Conservation (phyloP, 2,113 vertebrate genomes). For the Vulpes lagopus region DNA sequence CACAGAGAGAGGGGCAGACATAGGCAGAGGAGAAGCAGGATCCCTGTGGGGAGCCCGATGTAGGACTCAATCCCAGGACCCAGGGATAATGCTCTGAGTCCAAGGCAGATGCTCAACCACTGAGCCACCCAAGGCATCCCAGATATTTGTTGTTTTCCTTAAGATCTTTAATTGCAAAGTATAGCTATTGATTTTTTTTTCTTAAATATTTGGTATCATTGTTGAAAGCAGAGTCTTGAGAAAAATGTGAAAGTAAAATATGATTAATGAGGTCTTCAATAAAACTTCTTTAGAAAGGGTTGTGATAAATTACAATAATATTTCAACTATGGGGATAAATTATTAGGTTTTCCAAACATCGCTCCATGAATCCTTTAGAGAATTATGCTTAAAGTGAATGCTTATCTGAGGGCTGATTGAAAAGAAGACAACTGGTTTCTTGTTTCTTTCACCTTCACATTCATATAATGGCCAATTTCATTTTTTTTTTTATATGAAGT, state of each 20-base stretch:
- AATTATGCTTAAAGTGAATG: neutral
- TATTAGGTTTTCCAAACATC: neutral
- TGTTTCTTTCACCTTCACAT: conserved; percentile 31
- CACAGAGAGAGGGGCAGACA: too few species aligned
- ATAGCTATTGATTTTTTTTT: neutral
- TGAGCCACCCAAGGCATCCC: too few species aligned
- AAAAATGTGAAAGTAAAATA: neutral
- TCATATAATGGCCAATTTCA: conserved; percentile 25
- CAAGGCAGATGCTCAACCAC: too few species aligned
- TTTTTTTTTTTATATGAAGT: neutral
- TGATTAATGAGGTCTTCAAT: neutral
- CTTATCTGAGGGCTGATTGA: neutral
- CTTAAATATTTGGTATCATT: conserved; percentile 31
- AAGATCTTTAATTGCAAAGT: neutral
- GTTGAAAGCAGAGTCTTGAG: conserved; percentile 10
- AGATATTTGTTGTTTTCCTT: neutral
- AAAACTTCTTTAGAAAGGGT: conserved; percentile 15
- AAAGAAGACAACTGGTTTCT: neutral
- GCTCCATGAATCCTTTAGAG: neutral
- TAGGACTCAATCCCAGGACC: too few species aligned
- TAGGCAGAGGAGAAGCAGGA: too few species aligned
- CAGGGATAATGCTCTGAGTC: too few species aligned
- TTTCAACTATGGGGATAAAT: neutral
- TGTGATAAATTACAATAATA: conserved; percentile 6
- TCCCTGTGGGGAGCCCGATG: too few species aligned